Evolutionary conservation across 2,888 invertebrate genomes (phyloP).

Genomic region (Meloe dianella): DNA sequence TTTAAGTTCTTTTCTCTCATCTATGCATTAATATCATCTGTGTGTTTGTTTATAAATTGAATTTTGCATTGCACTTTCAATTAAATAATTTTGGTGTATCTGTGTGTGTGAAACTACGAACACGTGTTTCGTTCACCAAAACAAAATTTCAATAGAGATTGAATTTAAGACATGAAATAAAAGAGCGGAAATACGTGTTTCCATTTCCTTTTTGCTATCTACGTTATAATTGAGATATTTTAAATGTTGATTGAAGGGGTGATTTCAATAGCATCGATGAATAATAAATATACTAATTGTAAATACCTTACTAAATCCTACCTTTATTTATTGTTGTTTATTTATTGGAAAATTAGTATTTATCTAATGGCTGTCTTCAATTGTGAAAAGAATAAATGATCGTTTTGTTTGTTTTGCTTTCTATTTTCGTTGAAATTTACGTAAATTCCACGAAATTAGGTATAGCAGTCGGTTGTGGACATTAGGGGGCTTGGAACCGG

Average conservation of each 20-base stretch:
- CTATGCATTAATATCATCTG: background rate
- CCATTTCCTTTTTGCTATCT: background rate
- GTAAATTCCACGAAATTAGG: background rate
- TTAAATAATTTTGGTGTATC: background rate
- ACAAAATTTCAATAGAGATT: background rate
- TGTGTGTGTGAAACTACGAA: background rate
- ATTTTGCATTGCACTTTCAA: slow-evolving; percentile 1
- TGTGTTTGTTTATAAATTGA: slow-evolving; percentile 8
- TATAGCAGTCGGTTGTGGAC: background rate
- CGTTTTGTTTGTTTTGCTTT: slow-evolving; percentile 8
- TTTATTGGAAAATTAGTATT: background rate
- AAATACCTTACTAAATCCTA: background rate
- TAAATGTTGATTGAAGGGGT: background rate
- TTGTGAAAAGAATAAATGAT: background rate
- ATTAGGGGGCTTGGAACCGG: too few species aligned
- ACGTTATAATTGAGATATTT: background rate
- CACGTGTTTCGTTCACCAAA: background rate
- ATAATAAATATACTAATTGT: background rate
- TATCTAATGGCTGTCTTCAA: background rate
- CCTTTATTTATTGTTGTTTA: background rate
- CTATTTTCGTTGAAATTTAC: background rate
- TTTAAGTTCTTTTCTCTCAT: background rate
- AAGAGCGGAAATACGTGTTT: slow-evolving; percentile 1
- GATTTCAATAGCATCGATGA: background rate
- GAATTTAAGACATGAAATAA: background rate